These are phyloP conservation scores for Byasa hedistus DNA, from an alignment of 2,888 invertebrate genomes.

Conservation along the genomic window DNA sequence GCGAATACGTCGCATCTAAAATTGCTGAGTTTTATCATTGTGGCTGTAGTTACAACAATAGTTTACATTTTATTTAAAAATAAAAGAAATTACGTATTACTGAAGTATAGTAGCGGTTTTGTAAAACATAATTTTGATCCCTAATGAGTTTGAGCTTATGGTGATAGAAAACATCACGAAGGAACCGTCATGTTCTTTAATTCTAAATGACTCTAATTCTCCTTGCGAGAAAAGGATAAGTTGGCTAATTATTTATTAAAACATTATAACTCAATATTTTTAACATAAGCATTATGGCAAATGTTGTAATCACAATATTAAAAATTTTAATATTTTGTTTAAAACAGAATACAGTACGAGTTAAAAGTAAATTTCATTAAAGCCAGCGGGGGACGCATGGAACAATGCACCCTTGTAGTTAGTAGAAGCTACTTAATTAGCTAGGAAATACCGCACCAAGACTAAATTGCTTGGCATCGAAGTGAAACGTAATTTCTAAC, in stretches of 20 bases:
- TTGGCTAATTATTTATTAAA: too few relatives aligned
- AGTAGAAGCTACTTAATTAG: constrained; percentile 29
- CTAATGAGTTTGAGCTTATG: too few relatives aligned
- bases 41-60: not conserved
- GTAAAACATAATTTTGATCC: too few relatives aligned
- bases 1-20: not conserved
- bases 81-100: not conserved
- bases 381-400: constrained; percentile 15
- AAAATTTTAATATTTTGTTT: not conserved
- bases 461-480: constrained; percentile 29
- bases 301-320: not conserved
- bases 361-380: constrained; percentile 23
- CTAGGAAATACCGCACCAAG: constrained; percentile 29
- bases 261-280: not conserved
- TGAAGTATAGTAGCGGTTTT: too few relatives aligned
- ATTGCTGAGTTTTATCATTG: not conserved
- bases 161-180: too few relatives aligned
- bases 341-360: not conserved
- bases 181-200: too few relatives aligned
- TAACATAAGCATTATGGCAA: not conserved
- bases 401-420: constrained; percentile 26
- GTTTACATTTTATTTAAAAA: not conserved
- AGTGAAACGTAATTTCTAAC: constrained; percentile 30
- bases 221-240: too few relatives aligned
- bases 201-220: too few relatives aligned